These are phyloP conservation scores for Atta texana DNA, from an alignment of 1,140 invertebrate species.

Conservation along the genomic window DNA sequence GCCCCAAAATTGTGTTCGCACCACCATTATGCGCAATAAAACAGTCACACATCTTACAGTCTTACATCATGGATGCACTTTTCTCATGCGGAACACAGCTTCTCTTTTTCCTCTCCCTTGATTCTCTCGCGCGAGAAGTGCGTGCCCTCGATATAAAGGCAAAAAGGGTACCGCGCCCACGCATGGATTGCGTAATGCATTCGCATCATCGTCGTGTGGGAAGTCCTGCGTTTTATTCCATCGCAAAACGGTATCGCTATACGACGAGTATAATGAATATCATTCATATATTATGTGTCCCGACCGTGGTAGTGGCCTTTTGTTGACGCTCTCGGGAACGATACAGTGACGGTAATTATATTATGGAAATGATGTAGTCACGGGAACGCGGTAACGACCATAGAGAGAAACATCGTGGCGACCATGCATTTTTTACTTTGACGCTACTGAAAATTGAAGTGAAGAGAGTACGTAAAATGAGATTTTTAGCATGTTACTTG, in stretches of 20 bases:
- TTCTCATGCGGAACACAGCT: slow-evolving; percentile 65
- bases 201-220: slow-evolving; percentile 33
- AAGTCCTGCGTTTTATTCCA: slow-evolving; percentile 51
- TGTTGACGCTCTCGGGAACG: not conserved
- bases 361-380: slow-evolving; percentile 32
- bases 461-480: not conserved
- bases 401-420: slow-evolving; percentile 13
- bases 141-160: slow-evolving; percentile 30
- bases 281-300: not conserved
- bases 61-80: slow-evolving; percentile 30
- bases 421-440: slow-evolving; percentile 12
- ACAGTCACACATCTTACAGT: no score
- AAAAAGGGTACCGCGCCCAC: not conserved
- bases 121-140: not conserved
- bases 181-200: slow-evolving; percentile 51
- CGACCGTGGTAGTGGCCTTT: not conserved
- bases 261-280: slow-evolving; percentile 16
- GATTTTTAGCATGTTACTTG: not conserved
- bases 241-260: slow-evolving; percentile 31
- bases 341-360: slow-evolving; percentile 38
- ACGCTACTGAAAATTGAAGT: not conserved
- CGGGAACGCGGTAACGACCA: not conserved
- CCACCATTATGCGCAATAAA: no score
- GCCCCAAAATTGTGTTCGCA: no score
- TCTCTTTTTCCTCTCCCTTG: not conserved